These are phyloP conservation scores for Epistrophella euchroma DNA, from an alignment of 2,888 invertebrate species.

Conservation along the genomic window DNA sequence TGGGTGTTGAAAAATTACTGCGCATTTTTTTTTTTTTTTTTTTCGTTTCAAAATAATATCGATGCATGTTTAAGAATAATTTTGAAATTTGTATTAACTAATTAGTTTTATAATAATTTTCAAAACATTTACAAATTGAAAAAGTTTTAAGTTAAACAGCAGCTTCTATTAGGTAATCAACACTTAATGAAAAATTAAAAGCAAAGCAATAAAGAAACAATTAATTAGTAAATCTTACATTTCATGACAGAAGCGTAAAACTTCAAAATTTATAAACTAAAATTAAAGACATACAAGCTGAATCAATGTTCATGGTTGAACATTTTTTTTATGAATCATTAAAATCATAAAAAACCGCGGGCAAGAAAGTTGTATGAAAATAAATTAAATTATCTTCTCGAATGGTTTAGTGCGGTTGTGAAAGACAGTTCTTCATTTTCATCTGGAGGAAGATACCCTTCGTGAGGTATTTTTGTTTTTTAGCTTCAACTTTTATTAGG, in stretches of 20 bases:
- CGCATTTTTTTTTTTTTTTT: neutral
- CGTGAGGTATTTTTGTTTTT: conserved; percentile 1
- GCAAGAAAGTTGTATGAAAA: conserved; percentile 35
- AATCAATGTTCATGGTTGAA: conserved; percentile 26
- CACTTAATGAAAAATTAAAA: neutral
- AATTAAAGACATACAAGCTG: conserved; percentile 20
- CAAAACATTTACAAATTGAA: neutral
- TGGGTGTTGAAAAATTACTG: neutral
- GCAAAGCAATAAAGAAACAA: conserved; percentile 18
- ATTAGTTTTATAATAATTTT: neutral
- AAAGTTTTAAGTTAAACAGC: neutral
- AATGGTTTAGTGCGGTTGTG: conserved; percentile 18
- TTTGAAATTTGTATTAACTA: neutral
- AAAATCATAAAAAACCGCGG: conserved; percentile 10
- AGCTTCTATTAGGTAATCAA: neutral
- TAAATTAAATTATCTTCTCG: conserved; percentile 43
- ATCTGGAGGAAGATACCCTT: neutral
- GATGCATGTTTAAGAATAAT: neutral
- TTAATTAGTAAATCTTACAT: neutral
- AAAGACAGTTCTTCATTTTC: conserved; percentile 33
- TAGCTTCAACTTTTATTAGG: conserved; percentile 11
- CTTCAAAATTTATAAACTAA: conserved; percentile 7
- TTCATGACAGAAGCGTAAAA: neutral
- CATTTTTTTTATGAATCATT: conserved; percentile 35
- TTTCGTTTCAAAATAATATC: too few relatives aligned